These are phyloP conservation scores for Eospalax fontanierii DNA, from an alignment of 2,797 vertebrate genomes.

Conservation along the genomic window DNA sequence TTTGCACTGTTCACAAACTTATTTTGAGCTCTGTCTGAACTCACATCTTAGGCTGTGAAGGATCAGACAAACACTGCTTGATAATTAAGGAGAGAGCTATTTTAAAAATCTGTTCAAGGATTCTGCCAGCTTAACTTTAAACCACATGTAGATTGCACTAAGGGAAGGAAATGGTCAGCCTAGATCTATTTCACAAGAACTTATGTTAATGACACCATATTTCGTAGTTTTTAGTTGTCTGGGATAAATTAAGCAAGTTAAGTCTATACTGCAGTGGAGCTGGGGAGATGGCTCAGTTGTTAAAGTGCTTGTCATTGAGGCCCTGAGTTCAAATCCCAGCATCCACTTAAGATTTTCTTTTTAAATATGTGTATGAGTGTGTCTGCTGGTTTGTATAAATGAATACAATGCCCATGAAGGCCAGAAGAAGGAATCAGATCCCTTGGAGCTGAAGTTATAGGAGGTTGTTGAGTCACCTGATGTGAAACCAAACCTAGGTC, in stretches of 20 bases:
- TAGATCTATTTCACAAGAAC: slow-evolving; percentile 57
- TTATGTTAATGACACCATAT: slow-evolving; percentile 35
- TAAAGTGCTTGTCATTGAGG: not conserved
- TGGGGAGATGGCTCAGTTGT: not conserved
- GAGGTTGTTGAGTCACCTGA: too few relatives aligned
- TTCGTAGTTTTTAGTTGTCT: slow-evolving; percentile 64
- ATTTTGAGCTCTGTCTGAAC: slow-evolving; percentile 81
- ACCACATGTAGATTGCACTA: not conserved
- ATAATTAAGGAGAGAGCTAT: slow-evolving; percentile 57
- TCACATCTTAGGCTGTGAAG: slow-evolving; percentile 76
- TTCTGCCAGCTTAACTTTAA: slow-evolving; percentile 65
- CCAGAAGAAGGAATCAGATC: too few relatives aligned
- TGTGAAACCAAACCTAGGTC: too few relatives aligned
- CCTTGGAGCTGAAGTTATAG: too few relatives aligned
- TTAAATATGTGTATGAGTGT: too few relatives aligned
- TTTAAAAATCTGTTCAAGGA: slow-evolving; percentile 68
- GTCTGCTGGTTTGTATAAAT: too few relatives aligned
- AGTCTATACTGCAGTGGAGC: slow-evolving; percentile 11
- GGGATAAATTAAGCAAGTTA: slow-evolving; percentile 65
- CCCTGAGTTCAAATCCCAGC: not conserved
- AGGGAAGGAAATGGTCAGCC: not conserved
- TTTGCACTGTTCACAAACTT: slow-evolving; percentile 83
- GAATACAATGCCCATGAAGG: too few relatives aligned
- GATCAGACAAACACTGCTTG: slow-evolving; percentile 66
- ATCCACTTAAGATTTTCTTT: not conserved